phyloP scores from a whole-genome alignment of 2,797 vertebrate genomes.

The Alcedo atthis region DNA sequence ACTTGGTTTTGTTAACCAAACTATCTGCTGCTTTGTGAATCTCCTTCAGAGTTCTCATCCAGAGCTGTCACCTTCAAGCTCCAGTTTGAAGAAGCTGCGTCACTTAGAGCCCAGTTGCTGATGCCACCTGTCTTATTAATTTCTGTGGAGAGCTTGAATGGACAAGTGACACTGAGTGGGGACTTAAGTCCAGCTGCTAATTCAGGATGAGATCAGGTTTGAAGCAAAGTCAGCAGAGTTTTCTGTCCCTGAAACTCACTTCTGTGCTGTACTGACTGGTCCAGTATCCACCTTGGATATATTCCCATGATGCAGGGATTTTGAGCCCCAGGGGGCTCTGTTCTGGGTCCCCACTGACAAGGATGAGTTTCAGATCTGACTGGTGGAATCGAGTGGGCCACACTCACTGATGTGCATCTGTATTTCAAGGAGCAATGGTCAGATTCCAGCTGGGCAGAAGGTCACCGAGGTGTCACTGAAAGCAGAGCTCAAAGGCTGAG shows the following conservation, averaged over 20 bases:
- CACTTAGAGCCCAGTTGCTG: neutral
- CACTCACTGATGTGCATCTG: neutral
- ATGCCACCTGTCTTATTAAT: neutral
- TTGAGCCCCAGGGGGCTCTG: neutral
- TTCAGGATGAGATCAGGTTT: neutral
- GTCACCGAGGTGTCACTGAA: neutral
- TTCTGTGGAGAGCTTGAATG: neutral
- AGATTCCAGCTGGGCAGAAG: neutral
- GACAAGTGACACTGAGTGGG: neutral
- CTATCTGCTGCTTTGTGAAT: neutral
- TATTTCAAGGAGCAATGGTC: neutral
- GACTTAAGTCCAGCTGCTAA: neutral
- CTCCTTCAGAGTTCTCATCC: neutral
- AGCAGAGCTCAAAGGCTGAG: neutral
- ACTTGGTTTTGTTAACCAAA: conserved; percentile 24
- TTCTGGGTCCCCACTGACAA: neutral
- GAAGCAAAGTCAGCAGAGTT: neutral
- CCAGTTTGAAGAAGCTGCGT: neutral
- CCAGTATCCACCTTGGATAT: neutral
- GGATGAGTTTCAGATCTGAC: neutral
- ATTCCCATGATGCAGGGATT: neutral
- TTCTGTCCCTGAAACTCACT: neutral
- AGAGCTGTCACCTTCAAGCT: neutral
- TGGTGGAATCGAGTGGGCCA: neutral
- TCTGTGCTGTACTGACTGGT: neutral